Evolutionary conservation across 2,888 invertebrate genomes (phyloP), one percentile per base, ranked within the genome.

Genomic region (Nasonovia ribisnigri): DNA sequence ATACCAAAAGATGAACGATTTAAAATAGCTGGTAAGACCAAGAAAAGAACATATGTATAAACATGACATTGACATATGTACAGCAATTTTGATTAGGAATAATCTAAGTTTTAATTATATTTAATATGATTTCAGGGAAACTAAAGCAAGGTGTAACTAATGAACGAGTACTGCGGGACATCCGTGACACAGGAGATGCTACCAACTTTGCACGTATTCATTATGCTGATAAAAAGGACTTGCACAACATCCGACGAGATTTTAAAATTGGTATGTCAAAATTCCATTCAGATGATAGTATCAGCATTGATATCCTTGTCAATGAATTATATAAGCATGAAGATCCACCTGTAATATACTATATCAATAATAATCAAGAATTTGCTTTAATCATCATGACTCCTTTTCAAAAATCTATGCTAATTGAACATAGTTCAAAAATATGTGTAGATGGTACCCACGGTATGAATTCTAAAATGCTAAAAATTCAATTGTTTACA

Each of bases 381-480:
- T 51, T 51, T 51, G 1, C 51, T 51, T 16, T 51, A 13, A 51
- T 51, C 51, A 51, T 51, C 51, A 51, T 51, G 51, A 51, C 51
- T 51, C 51, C 51, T 16, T 51, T 51, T 51, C 51, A 90, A 90
- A 54, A 90, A 90, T 43, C 46, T 42, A 90, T 90, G 90, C 67
- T 90, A 67, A 90, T 60, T 60, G 60, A 60, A 60, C 60, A 60
- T 90, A 42, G 42, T 60, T 90, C 90, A 43, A 90, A 36, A 60
- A 77, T 90, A 60, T 90, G 91, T 67, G 57, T 90, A 26, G 91
- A 90, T 90, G 91, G 60, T 29, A 90, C 91, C 36, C 67, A 90
- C 77, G 91, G 91, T 43, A 90, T 90, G 91, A 67, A 77, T 48
- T 57, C 91, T 42, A 90, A 67, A 48, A 57, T 43, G 77, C 36